phyloP scores from a whole-genome alignment of 2,797 vertebrate genomes.

The Pempheris klunzingeri region DNA sequence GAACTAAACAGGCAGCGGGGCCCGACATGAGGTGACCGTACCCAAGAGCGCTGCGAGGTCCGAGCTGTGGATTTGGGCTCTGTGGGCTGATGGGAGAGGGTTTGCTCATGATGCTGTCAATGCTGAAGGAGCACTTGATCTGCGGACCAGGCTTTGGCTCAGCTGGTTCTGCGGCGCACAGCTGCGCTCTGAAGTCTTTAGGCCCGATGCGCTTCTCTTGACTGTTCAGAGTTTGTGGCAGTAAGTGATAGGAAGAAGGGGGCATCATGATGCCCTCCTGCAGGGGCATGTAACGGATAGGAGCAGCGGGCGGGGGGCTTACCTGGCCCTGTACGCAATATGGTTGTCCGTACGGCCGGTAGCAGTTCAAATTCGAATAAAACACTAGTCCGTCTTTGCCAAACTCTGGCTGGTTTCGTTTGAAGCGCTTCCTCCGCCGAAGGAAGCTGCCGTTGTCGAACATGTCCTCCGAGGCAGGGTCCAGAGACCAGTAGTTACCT shows the following conservation, averaged over 20 bases:
- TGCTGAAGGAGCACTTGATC: constrained; percentile 88
- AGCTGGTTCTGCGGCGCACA: constrained; percentile 34
- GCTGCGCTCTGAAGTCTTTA: constrained; percentile 66
- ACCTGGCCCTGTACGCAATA: constrained; percentile 76
- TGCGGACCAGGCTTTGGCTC: constrained; percentile 61
- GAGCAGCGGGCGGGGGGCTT: constrained; percentile 65
- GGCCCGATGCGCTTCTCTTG: constrained; percentile 65
- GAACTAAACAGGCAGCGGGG: constrained; percentile 75
- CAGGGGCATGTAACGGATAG: constrained; percentile 74
- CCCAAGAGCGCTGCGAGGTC: constrained; percentile 49
- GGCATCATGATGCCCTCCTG: constrained; percentile 72
- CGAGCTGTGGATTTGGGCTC: constrained; percentile 25
- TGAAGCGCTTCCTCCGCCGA: constrained; percentile 91
- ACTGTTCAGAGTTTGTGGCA: constrained; percentile 70
- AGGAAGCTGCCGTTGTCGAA: constrained; percentile 95
- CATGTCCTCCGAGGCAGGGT: constrained; percentile 94
- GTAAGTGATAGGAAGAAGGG: constrained; percentile 62
- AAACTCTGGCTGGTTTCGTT: constrained; percentile 84
- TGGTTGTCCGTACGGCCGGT: constrained; percentile 76
- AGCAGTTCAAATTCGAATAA: constrained; percentile 77
- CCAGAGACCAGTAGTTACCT: constrained; percentile 93
- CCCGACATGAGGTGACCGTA: constrained; percentile 77
- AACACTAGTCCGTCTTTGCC: constrained; percentile 80
- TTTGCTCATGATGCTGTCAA: constrained; percentile 90
- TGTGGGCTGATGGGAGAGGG: constrained; percentile 35